Conservation (phyloP, 2,797 vertebrate genomes). For the Tenualosa thibaudeaui region DNA sequence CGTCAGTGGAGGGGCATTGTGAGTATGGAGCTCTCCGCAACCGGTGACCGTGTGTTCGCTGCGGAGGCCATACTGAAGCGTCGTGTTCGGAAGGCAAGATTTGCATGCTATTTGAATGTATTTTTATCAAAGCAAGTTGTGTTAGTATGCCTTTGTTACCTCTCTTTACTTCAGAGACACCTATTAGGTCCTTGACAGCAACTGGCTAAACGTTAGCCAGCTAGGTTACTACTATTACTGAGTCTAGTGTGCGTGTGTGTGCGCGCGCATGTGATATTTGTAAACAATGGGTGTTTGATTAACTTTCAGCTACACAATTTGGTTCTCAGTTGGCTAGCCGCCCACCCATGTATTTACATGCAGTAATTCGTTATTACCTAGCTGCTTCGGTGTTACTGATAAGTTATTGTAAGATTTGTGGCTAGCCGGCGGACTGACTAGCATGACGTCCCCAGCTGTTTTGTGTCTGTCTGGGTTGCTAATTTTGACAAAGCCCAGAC, state of each 20-base stretch:
- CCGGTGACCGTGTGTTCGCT: slow-evolving; percentile 84
- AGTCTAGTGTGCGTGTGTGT: not conserved
- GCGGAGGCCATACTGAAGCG: slow-evolving; percentile 85
- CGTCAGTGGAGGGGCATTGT: not conserved
- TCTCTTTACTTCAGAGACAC: not conserved
- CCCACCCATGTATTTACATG: not conserved
- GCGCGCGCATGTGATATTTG: not conserved
- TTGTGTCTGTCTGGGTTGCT: slow-evolving; percentile 53
- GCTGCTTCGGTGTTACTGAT: not conserved
- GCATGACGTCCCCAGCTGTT: slow-evolving; percentile 51
- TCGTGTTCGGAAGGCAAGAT: slow-evolving; percentile 76
- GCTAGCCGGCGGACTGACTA: slow-evolving; percentile 29
- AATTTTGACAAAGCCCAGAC: slow-evolving; percentile 54
- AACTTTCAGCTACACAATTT: not conserved
- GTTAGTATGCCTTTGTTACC: not conserved
- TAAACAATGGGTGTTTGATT: not conserved
- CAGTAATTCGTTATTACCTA: not conserved
- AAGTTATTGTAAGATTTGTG: not conserved
- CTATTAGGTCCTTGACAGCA: not conserved
- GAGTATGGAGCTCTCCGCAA: slow-evolving; percentile 85
- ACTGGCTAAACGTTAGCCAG: slow-evolving; percentile 11
- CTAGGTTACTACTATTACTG: not conserved
- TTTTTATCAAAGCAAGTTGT: not conserved
- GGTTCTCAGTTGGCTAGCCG: slow-evolving; percentile 6
- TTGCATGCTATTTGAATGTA: slow-evolving; percentile 5